A percentile compares a stretch with the other conserved stretches of the same genome.
These are phyloP conservation scores for Agrochola lychnidis DNA, from an alignment of 2,888 invertebrate genomes.

Conservation along the genomic window DNA sequence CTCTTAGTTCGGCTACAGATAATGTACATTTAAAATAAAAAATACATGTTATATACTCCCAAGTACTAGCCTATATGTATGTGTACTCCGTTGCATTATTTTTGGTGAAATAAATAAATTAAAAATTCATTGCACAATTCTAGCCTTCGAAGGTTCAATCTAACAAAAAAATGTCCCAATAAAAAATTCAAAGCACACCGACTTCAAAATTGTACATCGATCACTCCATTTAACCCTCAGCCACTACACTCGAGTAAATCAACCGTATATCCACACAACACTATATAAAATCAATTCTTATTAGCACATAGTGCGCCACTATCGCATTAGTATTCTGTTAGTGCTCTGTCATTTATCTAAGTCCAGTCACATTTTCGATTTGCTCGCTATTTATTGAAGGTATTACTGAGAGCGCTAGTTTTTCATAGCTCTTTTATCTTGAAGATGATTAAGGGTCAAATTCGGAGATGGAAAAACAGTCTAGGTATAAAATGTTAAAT, in stretches of 20 bases:
- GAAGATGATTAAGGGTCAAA: background rate
- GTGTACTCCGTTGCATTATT: no score
- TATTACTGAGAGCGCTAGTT: conserved; percentile 20
- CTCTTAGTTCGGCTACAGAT: no score
- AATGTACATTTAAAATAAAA: no score
- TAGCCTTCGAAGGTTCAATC: no score
- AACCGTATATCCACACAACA: conserved; percentile 33
- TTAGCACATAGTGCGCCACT: conserved; percentile 52
- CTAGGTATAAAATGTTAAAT: background rate
- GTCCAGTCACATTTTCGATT: conserved; percentile 62
- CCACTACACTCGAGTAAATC: conserved; percentile 37
- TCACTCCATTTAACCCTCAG: conserved; percentile 17
- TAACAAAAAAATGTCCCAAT: background rate
- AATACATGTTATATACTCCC: no score
- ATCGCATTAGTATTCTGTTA: conserved; percentile 56
- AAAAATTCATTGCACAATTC: no score
- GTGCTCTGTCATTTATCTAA: conserved; percentile 59
- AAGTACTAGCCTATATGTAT: no score
- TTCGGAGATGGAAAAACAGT: background rate
- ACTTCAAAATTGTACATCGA: conserved; percentile 7
- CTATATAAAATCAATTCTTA: conserved; percentile 61
- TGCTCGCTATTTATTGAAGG: conserved; percentile 45
- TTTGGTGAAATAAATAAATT: no score
- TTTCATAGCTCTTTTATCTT: conserved; percentile 26
- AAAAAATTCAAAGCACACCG: background rate